phyloP scores from a whole-genome alignment of 2,113 vertebrate genomes.

The Mastomys natalensis region DNA sequence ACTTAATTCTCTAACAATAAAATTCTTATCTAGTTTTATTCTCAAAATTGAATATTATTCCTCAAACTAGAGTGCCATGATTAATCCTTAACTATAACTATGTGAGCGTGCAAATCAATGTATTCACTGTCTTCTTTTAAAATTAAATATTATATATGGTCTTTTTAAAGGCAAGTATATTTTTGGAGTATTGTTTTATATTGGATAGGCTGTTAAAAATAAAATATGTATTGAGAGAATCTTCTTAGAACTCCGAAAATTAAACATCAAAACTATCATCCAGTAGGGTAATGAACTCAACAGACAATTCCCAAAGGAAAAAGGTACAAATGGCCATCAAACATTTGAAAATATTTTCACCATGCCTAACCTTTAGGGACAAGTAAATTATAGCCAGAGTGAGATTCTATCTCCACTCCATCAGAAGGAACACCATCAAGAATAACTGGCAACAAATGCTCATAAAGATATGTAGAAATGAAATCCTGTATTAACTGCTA shows the following conservation, averaged over 20 bases:
- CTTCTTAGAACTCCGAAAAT: not conserved
- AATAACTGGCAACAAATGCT: not conserved
- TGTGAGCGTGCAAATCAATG: too few species aligned
- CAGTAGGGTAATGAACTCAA: not conserved
- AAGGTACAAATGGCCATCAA: not conserved
- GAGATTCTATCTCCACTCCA: not conserved
- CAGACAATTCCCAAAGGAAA: not conserved
- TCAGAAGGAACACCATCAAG: not conserved
- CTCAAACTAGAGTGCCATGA: too few species aligned
- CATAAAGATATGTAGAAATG: not conserved
- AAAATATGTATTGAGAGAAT: not conserved
- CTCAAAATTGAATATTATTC: too few species aligned
- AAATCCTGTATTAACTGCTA: not conserved
- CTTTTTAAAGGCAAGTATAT: too few species aligned
- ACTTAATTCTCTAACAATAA: too few species aligned
- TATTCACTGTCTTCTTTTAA: too few species aligned
- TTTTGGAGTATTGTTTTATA: too few species aligned
- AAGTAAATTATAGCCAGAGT: not conserved
- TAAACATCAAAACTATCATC: not conserved
- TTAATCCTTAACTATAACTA: too few species aligned
- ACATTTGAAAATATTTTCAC: not conserved
- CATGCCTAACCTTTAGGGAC: not conserved
- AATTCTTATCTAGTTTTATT: too few species aligned
- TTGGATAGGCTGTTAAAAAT: too few species aligned
- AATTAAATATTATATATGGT: too few species aligned